Conservation (phyloP, 1,140 invertebrate genomes). For the Holcopasites calliopsidis region DNA sequence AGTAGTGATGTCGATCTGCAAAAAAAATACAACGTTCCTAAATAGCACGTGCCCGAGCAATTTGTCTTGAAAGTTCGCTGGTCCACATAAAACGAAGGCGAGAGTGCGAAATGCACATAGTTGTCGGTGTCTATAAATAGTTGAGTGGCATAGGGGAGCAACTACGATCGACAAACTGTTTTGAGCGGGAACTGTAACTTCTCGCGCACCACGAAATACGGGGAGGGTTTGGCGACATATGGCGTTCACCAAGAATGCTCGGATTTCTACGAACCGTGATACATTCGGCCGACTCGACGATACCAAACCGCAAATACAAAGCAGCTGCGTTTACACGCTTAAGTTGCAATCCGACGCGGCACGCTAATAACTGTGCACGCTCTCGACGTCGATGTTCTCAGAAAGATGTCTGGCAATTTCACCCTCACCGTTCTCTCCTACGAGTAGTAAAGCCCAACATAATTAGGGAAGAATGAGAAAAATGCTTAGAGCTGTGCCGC, state of each 20-base stretch:
- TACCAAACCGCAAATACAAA: conserved; percentile 59
- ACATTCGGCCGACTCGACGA: conserved; percentile 47
- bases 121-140: not conserved
- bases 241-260: conserved; percentile 58
- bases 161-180: conserved; percentile 35
- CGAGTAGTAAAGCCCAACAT: no score
- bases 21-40: not conserved
- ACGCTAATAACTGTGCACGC: no score
- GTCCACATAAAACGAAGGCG: no score
- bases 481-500: no score
- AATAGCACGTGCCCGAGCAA: no score
- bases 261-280: conserved; percentile 54
- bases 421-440: no score
- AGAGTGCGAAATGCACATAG: no score
- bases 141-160: conserved; percentile 1
- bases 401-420: no score
- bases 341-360: conserved; percentile 42
- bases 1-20: no score
- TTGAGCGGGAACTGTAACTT: conserved; percentile 42
- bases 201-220: not conserved
- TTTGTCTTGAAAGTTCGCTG: not conserved
- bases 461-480: no score
- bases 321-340: conserved; percentile 56
- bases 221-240: conserved; percentile 45
- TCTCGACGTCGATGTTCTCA: no score